Percentiles rank a stretch among this genome's conserved stretches.
Conservation (phyloP, 1,140 invertebrate genomes). For the Euura lappo region DNA sequence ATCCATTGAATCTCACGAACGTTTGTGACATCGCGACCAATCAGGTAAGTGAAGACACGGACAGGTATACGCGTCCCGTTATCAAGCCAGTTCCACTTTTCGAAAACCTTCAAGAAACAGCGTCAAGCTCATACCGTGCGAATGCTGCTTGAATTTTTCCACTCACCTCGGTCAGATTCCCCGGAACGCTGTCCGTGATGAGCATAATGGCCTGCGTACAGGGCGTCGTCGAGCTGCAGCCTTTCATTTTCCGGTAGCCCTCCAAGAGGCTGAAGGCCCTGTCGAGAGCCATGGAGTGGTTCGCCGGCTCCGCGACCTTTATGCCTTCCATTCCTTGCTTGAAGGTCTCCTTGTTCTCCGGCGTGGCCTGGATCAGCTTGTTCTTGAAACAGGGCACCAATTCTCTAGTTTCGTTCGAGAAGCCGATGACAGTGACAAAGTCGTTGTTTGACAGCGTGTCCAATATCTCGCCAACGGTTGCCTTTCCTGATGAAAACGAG, state of each 20-base stretch:
- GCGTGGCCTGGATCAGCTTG: slow-evolving; percentile 88
- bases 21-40: slow-evolving; percentile 95
- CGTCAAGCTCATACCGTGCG: no score
- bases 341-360: slow-evolving; percentile 84
- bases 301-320: slow-evolving; percentile 80
- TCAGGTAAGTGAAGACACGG: slow-evolving; percentile 95
- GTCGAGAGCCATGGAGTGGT: slow-evolving; percentile 84
- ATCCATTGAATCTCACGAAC: slow-evolving; percentile 92
- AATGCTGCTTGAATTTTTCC: not conserved
- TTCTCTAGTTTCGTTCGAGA: slow-evolving; percentile 69
- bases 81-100: slow-evolving; percentile 79
- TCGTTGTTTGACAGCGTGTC: slow-evolving; percentile 98
- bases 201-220: slow-evolving; percentile 99
- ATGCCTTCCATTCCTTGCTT: slow-evolving; percentile 73
- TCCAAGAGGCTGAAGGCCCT: slow-evolving; percentile 85
- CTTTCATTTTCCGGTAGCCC: slow-evolving; percentile 66
- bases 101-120: slow-evolving; percentile 69
- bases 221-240: slow-evolving; percentile 64
- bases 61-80: slow-evolving; percentile 77
- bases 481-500: slow-evolving; percentile 65
- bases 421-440: slow-evolving; percentile 91
- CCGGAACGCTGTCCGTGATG: slow-evolving; percentile 96
- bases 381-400: slow-evolving; percentile 83
- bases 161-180: slow-evolving; percentile 77
- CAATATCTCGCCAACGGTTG: slow-evolving; percentile 85